Evolutionary conservation across 1,140 invertebrate species (phyloP), one percentile per base, ranked within the genome.

Genomic region (Papilio glaucus): DNA sequence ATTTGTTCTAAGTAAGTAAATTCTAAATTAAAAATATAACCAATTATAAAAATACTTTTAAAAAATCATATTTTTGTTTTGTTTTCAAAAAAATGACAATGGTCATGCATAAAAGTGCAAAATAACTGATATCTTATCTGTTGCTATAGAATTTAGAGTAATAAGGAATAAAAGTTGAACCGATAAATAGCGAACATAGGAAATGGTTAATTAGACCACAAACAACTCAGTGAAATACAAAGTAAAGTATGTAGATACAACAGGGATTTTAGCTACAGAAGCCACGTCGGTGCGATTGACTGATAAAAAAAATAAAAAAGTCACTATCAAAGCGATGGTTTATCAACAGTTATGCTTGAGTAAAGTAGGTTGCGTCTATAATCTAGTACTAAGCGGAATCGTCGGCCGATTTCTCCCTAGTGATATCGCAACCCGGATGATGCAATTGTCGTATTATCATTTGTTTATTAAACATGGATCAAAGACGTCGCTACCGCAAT

Each of bases 381-480:
- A 57, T 57, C 49, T 57, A 57, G 49, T 24, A 57, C 10, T 57
- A 57, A 57, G 49, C 49, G 49, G 45, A 38, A 63, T 63, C 33
- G 37, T 63, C 37, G 29, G n/a, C 15, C 38, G 38, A 39, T 65
- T 41, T 65, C 33, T 39, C 29, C 38, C 21, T 8, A 45, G 21
- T 68, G 21, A 42, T 41, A 41, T 68, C 10, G 63, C 63, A 26
- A 68, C 38, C 38, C 63, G 39, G 63, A 68, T 68, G 63, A 68
- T 29, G 63, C 63, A 68, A 68, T 68, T 12, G 13, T 67, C 63
- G 45, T 68, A 42, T 42, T 42, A 42, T 68, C 39, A 42, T 21
- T 68, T 68, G 39, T 42, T 68, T 68, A 45, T 68, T 41, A 65
- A 65, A 45, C 63, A 57, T 57, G 24, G 49, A 57, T 57, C 49